Evolutionary conservation across 2,113 vertebrate species (phyloP).

Genomic region (Mormyrus lacerda): DNA sequence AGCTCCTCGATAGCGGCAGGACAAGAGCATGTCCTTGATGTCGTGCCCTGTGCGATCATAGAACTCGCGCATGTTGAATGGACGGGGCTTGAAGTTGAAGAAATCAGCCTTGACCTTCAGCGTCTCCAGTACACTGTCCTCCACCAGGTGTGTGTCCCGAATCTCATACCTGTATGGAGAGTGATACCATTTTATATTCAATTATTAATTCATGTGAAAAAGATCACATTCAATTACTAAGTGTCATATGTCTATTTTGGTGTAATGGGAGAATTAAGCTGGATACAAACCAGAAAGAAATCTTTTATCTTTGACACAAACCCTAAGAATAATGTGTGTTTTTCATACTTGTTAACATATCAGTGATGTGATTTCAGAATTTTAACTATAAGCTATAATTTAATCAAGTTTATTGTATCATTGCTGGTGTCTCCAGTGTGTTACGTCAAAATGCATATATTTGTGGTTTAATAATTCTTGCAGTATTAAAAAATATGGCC

Average conservation of each 20-base stretch:
- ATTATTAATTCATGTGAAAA: background rate
- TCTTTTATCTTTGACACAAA: background rate
- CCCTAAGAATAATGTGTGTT: background rate
- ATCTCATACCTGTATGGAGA: conserved; percentile 77
- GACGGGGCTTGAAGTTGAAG: conserved; percentile 89
- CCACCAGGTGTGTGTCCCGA: conserved; percentile 84
- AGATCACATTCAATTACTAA: background rate
- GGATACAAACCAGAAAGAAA: background rate
- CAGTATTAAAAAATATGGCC: background rate
- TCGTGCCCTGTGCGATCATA: conserved; percentile 91
- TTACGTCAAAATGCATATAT: background rate
- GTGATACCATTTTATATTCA: background rate
- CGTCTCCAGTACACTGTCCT: conserved; percentile 87
- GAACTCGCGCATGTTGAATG: conserved; percentile 97
- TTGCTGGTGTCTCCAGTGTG: background rate
- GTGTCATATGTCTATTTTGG: background rate
- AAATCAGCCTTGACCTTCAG: conserved; percentile 92
- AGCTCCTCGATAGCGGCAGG: conserved; percentile 83
- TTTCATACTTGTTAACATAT: background rate
- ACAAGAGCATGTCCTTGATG: conserved; percentile 88
- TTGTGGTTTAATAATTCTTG: background rate
- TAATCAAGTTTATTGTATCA: background rate
- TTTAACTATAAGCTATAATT: background rate
- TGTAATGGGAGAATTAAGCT: background rate
- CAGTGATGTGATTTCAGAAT: background rate